These are phyloP conservation scores for Bostrychus sinensis DNA, from an alignment of 2,113 vertebrate species.

Conservation along the genomic window DNA sequence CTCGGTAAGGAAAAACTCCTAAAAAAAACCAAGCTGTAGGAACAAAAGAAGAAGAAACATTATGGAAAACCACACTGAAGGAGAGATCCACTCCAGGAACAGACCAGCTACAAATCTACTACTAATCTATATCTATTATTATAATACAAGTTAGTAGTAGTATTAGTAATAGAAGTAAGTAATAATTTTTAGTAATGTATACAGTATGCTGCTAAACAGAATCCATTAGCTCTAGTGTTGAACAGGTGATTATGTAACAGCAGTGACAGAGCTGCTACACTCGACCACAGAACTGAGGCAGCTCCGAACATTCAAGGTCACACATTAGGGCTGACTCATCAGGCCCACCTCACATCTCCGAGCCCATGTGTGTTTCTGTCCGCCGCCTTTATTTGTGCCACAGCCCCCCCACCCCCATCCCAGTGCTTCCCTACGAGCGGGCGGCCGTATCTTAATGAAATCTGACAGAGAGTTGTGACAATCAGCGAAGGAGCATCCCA, in stretches of 20 bases:
- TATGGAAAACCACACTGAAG: too few relatives aligned
- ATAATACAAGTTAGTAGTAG: too few relatives aligned
- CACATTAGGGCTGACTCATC: conserved; percentile 54
- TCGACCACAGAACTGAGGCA: conserved; percentile 3
- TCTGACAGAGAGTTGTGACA: conserved; percentile 70
- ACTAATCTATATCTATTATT: too few relatives aligned
- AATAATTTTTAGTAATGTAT: too few relatives aligned
- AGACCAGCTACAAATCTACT: too few relatives aligned
- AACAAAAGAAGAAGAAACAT: too few relatives aligned
- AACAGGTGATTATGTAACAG: conserved; percentile 3
- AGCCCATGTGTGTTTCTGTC: conserved; percentile 25
- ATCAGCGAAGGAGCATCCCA: conserved; percentile 58
- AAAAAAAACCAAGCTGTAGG: too few relatives aligned
- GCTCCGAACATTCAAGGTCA: conserved; percentile 57
- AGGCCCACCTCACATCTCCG: conserved; percentile 16
- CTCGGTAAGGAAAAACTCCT: too few relatives aligned
- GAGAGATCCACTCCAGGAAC: too few relatives aligned
- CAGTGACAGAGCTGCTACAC: conserved; percentile 8
- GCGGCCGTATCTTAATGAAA: conserved; percentile 71
- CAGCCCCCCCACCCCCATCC: conserved; percentile 13
- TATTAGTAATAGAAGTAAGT: too few relatives aligned
- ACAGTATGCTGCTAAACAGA: too few relatives aligned
- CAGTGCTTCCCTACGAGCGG: conserved; percentile 7
- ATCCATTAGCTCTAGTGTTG: neutral
- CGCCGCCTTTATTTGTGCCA: conserved; percentile 36